phyloP scores from a whole-genome alignment of 2,797 vertebrate genomes.

The Rhinogobio ventralis region DNA sequence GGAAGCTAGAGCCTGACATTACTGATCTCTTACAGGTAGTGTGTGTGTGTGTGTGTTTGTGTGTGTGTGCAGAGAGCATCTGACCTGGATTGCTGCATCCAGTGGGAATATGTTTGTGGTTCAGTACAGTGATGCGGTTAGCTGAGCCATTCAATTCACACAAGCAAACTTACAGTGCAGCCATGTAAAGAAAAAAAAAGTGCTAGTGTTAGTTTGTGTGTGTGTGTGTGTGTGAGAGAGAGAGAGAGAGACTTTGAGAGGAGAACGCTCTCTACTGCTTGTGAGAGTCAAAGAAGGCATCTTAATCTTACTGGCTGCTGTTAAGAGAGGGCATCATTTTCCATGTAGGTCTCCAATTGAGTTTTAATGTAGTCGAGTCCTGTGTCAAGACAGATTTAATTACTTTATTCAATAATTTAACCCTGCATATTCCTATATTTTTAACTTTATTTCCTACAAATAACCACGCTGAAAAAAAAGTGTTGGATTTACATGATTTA shows the following conservation, averaged over 20 bases:
- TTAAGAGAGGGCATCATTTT: neutral
- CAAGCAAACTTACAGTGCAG: neutral
- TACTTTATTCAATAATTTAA: neutral
- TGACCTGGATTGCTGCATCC: slow-evolving; percentile 11
- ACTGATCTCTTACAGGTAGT: slow-evolving; percentile 18
- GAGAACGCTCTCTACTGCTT: neutral
- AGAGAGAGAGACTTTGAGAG: neutral
- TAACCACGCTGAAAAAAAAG: too few relatives aligned
- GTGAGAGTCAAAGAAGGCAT: too few relatives aligned
- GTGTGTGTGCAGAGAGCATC: neutral
- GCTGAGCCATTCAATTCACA: slow-evolving; percentile 18
- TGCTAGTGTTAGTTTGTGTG: neutral
- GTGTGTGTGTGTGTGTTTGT: neutral
- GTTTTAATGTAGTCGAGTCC: neutral
- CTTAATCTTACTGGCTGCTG: neutral
- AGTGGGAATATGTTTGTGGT: slow-evolving; percentile 34
- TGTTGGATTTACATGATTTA: too few relatives aligned
- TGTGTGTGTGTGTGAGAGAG: too few relatives aligned
- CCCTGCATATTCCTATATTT: neutral
- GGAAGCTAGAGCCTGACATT: neutral
- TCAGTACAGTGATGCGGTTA: slow-evolving; percentile 4
- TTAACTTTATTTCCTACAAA: neutral
- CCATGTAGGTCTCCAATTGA: neutral
- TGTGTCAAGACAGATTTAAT: neutral
- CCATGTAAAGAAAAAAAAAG: neutral